These are phyloP conservation scores for Argyrosomus japonicus DNA, from an alignment of 2,113 vertebrate species.

Conservation along the genomic window DNA sequence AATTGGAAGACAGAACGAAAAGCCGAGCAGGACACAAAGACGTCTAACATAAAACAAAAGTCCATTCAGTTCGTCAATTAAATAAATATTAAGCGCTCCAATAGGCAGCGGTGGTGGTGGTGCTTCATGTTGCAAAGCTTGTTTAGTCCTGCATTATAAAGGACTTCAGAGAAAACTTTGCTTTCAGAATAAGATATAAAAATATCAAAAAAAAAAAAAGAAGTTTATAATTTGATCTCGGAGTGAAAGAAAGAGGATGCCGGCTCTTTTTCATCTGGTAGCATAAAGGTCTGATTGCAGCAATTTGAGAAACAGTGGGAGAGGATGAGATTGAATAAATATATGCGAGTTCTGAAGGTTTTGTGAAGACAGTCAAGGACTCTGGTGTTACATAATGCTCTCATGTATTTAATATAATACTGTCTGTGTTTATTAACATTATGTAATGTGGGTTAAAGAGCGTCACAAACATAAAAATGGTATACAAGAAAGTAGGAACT, in stretches of 20 bases:
- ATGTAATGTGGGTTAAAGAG: slow-evolving; percentile 1
- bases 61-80: slow-evolving; percentile 21
- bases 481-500: not conserved
- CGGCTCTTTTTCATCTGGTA: not conserved
- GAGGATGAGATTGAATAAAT: slow-evolving; percentile 21
- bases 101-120: not conserved
- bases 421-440: slow-evolving; percentile 19
- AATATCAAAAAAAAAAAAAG: slow-evolving; percentile 17
- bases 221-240: not conserved
- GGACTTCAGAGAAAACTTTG: not conserved
- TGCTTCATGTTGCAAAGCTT: not conserved
- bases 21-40: not conserved
- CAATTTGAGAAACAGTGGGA: slow-evolving; percentile 12
- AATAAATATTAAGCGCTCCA: slow-evolving; percentile 35
- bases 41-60: slow-evolving; percentile 34
- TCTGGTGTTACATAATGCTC: slow-evolving; percentile 18
- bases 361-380: slow-evolving; percentile 29
- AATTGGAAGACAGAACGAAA: not conserved
- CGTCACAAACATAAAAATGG: not conserved
- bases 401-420: not conserved
- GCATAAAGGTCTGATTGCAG: slow-evolving; percentile 14
- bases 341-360: slow-evolving; percentile 26
- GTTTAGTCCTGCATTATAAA: slow-evolving; percentile 11
- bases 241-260: slow-evolving; percentile 1
- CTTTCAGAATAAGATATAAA: slow-evolving; percentile 23